A percentile compares a stretch with the other conserved stretches of the same genome.
phyloP scores from a whole-genome alignment of 2,797 vertebrate genomes.

The Tragelaphus oryx region DNA sequence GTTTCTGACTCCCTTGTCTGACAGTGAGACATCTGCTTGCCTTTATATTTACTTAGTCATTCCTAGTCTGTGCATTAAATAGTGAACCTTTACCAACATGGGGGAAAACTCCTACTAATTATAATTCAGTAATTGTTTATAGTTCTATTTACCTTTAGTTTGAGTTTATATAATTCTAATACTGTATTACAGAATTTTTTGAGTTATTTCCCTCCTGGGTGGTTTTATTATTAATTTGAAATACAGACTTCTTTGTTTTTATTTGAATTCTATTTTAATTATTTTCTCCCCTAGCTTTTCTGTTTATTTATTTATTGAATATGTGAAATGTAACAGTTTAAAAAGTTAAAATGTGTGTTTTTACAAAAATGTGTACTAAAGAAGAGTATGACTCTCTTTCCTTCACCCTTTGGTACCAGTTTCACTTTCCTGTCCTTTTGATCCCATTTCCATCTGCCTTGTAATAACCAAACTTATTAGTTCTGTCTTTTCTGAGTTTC shows the following conservation, averaged over 20 bases:
- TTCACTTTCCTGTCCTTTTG: neutral
- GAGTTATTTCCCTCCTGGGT: neutral
- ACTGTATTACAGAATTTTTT: neutral
- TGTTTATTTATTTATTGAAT: neutral
- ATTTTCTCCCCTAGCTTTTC: neutral
- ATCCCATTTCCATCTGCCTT: neutral
- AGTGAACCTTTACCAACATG: neutral
- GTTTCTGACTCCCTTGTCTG: neutral
- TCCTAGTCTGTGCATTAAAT: neutral
- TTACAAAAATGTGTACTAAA: neutral
- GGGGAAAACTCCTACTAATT: neutral
- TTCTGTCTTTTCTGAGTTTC: neutral
- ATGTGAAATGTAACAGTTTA: neutral
- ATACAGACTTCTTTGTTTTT: neutral
- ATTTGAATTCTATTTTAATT: neutral
- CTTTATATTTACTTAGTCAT: neutral
- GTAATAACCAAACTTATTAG: neutral
- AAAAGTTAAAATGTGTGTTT: neutral
- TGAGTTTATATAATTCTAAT: neutral
- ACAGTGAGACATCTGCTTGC: neutral
- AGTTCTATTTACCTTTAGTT: neutral
- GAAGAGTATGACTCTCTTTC: neutral
- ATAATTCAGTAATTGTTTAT: neutral
- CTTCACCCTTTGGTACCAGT: neutral
- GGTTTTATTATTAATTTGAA: neutral